Evolutionary conservation across 1,140 invertebrate genomes (phyloP), one percentile per base, ranked within the genome.

Genomic region (Euwallacea similis): DNA sequence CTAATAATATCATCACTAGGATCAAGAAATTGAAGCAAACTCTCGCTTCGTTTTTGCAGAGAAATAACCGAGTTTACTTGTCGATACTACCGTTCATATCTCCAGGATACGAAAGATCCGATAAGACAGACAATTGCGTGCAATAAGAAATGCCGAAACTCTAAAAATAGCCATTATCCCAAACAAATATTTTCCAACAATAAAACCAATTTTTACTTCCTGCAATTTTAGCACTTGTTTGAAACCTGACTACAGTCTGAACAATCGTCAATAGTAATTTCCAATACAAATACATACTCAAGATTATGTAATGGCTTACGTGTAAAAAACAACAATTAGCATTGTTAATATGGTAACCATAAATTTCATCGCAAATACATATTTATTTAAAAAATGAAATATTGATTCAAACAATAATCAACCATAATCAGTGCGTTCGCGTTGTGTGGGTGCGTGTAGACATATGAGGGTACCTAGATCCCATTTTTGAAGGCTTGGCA

Each of bases 401-500:
- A 50, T 11, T 50, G 9, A 11, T 50, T 50, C 21, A 4, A 33
- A 33, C 21, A 50, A 7, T 13, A 50, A 50, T 11, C 46, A 50
- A 50, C 46, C 46, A 50, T 50, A 50, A 50, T 50, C 46, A 50
- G 46, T 50, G 9, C 46, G 21, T 33, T 33, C 21, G 9, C 13
- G 13, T 50, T 50, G 42, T 42, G 58, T 60, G 58, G 58, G 58
- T 60, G 58, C 58, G 58, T 42, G 42, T 13, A 50, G 46, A 11
- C 46, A 50, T 50, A 41, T 21, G 58, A n/a, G 58, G 58, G 21
- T 60, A 42, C 42, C 7, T 60, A 50, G 9, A 50, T 10, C 21
- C 4, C 21, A 61, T 47, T 47, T 63, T 63, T 50, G 43, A 63
- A 63, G 61, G 61, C 44, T 46, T 8, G 43, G 16, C 43, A 11